Evolutionary conservation across 2,888 invertebrate genomes (phyloP), one percentile per base, ranked within the genome.

Genomic region (Drosophila basisetae): DNA sequence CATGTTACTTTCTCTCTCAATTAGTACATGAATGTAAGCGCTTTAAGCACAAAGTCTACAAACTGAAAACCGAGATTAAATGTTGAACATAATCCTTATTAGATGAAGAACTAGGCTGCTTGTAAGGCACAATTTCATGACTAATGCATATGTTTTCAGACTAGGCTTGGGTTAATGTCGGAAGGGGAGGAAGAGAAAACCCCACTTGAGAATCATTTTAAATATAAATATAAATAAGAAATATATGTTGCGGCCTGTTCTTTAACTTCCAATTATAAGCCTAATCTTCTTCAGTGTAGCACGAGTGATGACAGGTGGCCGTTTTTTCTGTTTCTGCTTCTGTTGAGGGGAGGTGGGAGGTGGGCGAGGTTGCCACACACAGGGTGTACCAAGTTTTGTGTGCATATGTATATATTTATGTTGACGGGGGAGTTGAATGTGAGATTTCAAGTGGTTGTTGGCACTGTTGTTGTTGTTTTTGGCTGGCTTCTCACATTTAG

Each of bases 401-500:
- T 37, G 35, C 9, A 37, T 33, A 39, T 56, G 18, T 53, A 10
- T 33, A 6, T 28, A 30, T 58, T 28, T 55, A 49, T 53, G 47
- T 60, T 62, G 59, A 65, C 60, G 10, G 58, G 55, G 78, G 66
- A 77, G 81, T 79, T 81, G 54, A 49, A 67, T 77, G 73, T 58
- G 50, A 49, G 53, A 68, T 72, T 73, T 76, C 59, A 55, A 79
- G 83, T 80, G 70, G 66, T 60, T 78, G 71, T 50, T 71, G 73
- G 43, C 63, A 33, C 28, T 55, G 30, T 16, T 33, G 25, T 11
- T 65, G 43, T 35, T 60, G 58, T 53, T 37, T 43, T 41, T 31
- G 53, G 47, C 58, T 68, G 37, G 58, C 62, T 82, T 65, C 64
- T 68, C 82, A 77, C 83, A 89, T 89, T 79, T 78, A 82, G 78